Evolutionary conservation across 2,113 vertebrate species (phyloP), one percentile per base, ranked within the genome.

Genomic region (Diadophis punctatus): DNA sequence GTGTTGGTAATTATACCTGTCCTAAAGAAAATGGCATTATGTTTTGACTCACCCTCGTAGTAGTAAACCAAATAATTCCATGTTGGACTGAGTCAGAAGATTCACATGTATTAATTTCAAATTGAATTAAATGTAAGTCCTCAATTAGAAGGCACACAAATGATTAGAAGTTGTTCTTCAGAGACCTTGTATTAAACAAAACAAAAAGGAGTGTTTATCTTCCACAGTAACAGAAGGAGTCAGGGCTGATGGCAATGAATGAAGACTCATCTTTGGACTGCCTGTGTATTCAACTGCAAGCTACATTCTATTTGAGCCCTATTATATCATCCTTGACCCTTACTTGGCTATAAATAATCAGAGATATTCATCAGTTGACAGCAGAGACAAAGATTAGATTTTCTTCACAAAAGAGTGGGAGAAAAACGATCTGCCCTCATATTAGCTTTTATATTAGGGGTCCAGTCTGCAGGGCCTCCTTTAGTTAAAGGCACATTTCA

Each of bases 281-380:
- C 90, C n/a, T 89, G 74, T 88, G 0, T 90, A 39, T 49, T 93
- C 93, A 93, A 89, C 91, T 94, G 90, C 88, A 92, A 92, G 85
- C 88, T 91, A 55, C 93, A 39, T 86, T 94, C 92, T 89, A 48
- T 86, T 85, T 0, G 68, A 95, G 91, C 93, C 94, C 92, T 91
- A 90, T 95, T 94, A 93, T 91, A 93, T 86, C 94, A 93, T 91
- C 95, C 63, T 92, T 97, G 95, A 96, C 95, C 96, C 94, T 92
- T 89, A 9, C 25, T 94, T 58, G 60, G 93, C 91, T 96, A 93
- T 94, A 96, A 96, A 95, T 95, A 95, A 97, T 94, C 93, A 96
- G 93, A 96, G 96, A 96, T 96, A 96, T 95, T 96, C 95, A 95
- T 96, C 96, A 96, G 86, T 93, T 95, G 94, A 94, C 91, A 92